These are phyloP conservation scores for Tonatia bakeri DNA, from an alignment of 2,113 vertebrate genomes.

Conservation along the genomic window DNA sequence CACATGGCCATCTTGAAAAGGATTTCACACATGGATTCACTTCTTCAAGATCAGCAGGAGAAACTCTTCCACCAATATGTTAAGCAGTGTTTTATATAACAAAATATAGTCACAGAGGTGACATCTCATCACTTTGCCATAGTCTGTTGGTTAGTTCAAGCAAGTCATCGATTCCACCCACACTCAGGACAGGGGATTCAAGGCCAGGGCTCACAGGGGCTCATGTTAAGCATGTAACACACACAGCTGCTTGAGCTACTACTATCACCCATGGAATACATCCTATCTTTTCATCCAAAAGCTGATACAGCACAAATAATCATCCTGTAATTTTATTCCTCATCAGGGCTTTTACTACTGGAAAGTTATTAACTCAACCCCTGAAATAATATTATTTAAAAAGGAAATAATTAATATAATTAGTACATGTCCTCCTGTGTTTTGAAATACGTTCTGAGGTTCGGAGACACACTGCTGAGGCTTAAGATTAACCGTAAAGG, in stretches of 20 bases:
- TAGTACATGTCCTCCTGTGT: not conserved
- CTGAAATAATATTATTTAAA: constrained; percentile 27
- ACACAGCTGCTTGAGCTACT: not conserved
- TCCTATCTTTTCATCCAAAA: not conserved
- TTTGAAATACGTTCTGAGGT: not conserved
- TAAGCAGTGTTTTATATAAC: not conserved
- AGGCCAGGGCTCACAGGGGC: not conserved
- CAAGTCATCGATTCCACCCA: not conserved
- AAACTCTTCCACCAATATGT: not conserved
- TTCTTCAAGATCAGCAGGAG: not conserved
- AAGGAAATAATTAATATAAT: not conserved
- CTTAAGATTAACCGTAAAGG: not conserved
- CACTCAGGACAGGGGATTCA: not conserved
- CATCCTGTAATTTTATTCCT: not conserved
- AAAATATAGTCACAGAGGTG: not conserved
- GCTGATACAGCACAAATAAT: not conserved
- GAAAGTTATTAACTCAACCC: not conserved
- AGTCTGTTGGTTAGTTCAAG: not conserved
- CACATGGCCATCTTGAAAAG: not conserved
- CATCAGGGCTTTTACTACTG: not conserved
- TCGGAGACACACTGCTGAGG: not conserved
- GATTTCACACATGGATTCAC: not conserved
- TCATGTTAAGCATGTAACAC: not conserved
- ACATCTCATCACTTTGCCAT: not conserved
- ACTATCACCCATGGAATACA: not conserved